These are phyloP conservation scores for Brenthis ino DNA, from an alignment of 2,888 invertebrate genomes.

Conservation along the genomic window DNA sequence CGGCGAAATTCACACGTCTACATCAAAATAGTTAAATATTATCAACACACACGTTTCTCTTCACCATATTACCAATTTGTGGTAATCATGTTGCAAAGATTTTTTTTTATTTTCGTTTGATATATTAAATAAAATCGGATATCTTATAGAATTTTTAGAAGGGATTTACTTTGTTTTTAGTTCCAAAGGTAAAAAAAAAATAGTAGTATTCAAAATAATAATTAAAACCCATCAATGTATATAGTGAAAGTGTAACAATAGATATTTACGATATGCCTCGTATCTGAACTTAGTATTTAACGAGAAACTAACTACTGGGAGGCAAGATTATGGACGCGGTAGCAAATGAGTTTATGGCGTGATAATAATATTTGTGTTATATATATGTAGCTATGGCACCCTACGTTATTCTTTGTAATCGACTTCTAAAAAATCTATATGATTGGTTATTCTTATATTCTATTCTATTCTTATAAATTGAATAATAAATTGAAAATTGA, in stretches of 20 bases:
- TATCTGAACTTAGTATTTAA: constrained; percentile 46
- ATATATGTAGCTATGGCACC: constrained; percentile 23
- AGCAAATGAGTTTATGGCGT: constrained; percentile 76
- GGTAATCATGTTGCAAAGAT: not conserved
- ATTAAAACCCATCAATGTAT: constrained; percentile 31
- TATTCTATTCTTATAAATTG: too few relatives aligned
- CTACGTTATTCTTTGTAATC: constrained; percentile 20
- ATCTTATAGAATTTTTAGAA: too few relatives aligned
- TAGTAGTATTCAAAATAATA: not conserved
- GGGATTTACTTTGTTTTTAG: too few relatives aligned
- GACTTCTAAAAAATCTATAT: constrained; percentile 1
- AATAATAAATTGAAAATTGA: too few relatives aligned
- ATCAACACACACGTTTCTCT: too few relatives aligned
- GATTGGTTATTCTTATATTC: too few relatives aligned
- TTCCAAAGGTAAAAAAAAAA: too few relatives aligned
- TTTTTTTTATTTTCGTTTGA: too few relatives aligned
- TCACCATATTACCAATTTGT: too few relatives aligned
- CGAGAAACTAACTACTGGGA: constrained; percentile 70
- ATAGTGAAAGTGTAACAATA: constrained; percentile 5
- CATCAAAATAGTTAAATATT: too few relatives aligned
- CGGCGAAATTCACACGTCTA: too few relatives aligned
- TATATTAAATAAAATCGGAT: too few relatives aligned
- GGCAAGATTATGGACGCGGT: constrained; percentile 63
- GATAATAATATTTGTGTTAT: constrained; percentile 58
- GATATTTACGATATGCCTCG: constrained; percentile 38